These are phyloP conservation scores for Catharus fuscescens DNA, from an alignment of 2,113 vertebrate species.

Conservation along the genomic window DNA sequence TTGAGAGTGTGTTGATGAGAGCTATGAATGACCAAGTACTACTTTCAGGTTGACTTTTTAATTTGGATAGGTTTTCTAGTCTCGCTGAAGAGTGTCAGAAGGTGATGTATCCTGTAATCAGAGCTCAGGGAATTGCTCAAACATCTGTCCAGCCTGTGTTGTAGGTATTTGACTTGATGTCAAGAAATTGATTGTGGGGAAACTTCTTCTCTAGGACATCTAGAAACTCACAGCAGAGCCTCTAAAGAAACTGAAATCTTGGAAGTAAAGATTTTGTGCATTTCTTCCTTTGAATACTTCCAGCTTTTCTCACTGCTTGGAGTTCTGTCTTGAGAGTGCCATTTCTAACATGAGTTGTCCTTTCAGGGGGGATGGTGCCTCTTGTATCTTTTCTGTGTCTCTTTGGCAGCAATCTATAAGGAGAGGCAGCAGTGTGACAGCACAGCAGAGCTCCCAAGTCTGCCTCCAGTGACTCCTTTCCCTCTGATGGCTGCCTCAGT, in stretches of 20 bases:
- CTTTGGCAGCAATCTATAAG: background rate
- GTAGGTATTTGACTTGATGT: background rate
- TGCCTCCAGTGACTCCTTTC: background rate
- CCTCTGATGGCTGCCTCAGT: background rate
- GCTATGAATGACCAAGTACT: background rate
- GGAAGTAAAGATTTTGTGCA: background rate
- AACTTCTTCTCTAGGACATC: background rate
- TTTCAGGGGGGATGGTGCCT: background rate
- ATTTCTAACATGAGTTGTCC: background rate
- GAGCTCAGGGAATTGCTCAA: background rate
- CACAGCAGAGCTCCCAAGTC: background rate
- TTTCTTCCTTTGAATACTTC: background rate
- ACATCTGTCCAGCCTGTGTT: background rate
- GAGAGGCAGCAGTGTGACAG: background rate
- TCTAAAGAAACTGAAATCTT: background rate
- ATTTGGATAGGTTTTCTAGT: background rate
- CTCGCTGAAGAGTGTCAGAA: background rate
- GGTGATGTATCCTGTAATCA: background rate
- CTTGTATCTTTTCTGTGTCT: background rate
- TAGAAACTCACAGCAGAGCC: background rate
- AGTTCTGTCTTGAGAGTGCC: background rate
- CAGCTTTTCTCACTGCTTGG: background rate
- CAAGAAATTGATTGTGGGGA: background rate
- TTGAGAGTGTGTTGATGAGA: background rate
- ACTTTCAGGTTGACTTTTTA: background rate